Percentiles rank a stretch among this genome's conserved stretches.
Conservation (phyloP, 2,888 invertebrate genomes). For the Dasypolia templi region DNA sequence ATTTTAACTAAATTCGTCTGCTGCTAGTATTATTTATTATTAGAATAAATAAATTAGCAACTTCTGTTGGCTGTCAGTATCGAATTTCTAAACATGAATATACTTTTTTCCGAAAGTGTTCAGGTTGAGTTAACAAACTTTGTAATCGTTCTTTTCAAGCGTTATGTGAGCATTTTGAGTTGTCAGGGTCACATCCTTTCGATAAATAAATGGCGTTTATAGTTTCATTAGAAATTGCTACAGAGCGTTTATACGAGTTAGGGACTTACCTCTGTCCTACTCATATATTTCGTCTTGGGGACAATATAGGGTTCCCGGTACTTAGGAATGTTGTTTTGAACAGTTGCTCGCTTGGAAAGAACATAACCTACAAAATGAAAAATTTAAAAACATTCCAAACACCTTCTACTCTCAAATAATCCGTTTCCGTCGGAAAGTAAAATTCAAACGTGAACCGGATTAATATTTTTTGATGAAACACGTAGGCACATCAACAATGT, state of each 20-base stretch:
- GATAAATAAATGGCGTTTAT: not conserved
- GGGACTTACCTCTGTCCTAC: not conserved
- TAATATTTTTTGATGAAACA: constrained; percentile 29
- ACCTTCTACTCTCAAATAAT: not conserved
- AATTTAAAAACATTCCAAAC: not conserved
- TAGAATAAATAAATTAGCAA: not conserved
- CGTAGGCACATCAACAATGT: constrained; percentile 34
- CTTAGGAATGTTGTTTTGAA: not conserved
- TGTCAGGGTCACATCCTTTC: not conserved
- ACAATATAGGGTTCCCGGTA: too few species aligned
- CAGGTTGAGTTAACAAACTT: constrained; percentile 6
- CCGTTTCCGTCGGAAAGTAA: constrained; percentile 19
- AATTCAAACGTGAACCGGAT: constrained; percentile 10
- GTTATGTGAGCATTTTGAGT: not conserved
- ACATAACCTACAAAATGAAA: constrained; percentile 1
- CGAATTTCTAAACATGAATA: not conserved
- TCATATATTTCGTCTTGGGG: not conserved
- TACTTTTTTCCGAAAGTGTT: not conserved
- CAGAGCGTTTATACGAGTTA: not conserved
- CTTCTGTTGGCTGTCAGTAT: not conserved
- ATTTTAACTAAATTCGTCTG: not conserved
- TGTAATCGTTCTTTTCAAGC: not conserved
- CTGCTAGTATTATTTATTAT: not conserved
- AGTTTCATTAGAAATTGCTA: not conserved
- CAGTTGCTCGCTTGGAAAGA: not conserved